Evolutionary conservation across 2,797 vertebrate genomes (phyloP), one percentile per base, ranked within the genome.

Genomic region (Crenichthys baileyi): DNA sequence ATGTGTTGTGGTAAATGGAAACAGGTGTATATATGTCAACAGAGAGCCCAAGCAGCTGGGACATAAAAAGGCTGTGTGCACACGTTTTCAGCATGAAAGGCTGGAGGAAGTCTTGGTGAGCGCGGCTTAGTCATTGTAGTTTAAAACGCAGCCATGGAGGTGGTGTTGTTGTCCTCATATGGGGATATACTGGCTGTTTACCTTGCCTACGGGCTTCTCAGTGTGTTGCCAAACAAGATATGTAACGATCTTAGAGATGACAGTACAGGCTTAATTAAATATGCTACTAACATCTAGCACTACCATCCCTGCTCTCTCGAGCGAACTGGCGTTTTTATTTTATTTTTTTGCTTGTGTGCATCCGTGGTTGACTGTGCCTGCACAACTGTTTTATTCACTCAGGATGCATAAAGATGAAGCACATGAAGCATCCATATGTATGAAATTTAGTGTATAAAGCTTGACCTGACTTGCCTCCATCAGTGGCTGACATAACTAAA

Each of bases 391-490:
- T 85, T 61, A 60, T 77, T 77, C 77, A 83, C 71, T 72, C 75
- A 41, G 70, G 39, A 56, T 44, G 53, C 76, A 77, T 41, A 78
- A 79, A 82, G 56, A 85, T 73, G 48, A 80, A 78, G 80, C 67
- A 73, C 61, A 56, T 20, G 24, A 55, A 56, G 70, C 79, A 76
- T 88, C 79, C 75, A 76, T 84, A 83, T 89, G 80, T 70, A 81
- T 87, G 79, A 86, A 85, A 78, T 75, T 58, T 65, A 61, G 20
- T 31, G 29, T 79, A 83, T 75, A 55, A 82, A 85, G 63, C 75
- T 77, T 84, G 82, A 87, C 90, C 84, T 78, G 87, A 72, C 61
- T 74, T 77, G 82, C 79, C 84, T 82, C 31, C 24, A 46, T 83
- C 73, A 51, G 58, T 20, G 63, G 61, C 58, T 67, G 77, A 82